These are phyloP conservation scores for Paralichthys olivaceus DNA, from an alignment of 2,113 vertebrate genomes.

Conservation along the genomic window DNA sequence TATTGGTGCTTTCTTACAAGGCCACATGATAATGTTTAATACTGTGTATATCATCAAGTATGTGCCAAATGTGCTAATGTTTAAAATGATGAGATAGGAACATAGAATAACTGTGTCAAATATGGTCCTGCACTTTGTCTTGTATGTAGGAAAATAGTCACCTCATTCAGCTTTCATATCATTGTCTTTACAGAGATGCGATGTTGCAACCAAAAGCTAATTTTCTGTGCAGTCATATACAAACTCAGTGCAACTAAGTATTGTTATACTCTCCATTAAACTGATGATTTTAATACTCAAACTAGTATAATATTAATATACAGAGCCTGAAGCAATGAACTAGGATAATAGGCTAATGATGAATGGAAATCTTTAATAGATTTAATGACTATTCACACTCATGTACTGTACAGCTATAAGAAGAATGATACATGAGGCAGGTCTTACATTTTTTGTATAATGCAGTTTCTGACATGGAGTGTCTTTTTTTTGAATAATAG, in stretches of 20 bases:
- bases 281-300: slow-evolving; percentile 24
- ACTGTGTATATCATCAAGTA: background rate
- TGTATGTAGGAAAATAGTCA: background rate
- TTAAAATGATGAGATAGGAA: background rate
- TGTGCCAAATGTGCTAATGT: too few species aligned
- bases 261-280: slow-evolving; percentile 11
- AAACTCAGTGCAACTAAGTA: background rate
- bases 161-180: too few species aligned
- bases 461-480: too few species aligned
- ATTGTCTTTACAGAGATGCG: slow-evolving; percentile 3
- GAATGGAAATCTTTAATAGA: slow-evolving; percentile 15
- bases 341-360: slow-evolving; percentile 28
- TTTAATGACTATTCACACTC: slow-evolving; percentile 14
- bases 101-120: background rate
- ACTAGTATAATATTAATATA: slow-evolving; percentile 27
- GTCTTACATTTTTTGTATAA: background rate
- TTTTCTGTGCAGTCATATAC: background rate
- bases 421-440: background rate
- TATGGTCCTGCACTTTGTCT: background rate
- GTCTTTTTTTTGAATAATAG: too few species aligned
- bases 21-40: background rate
- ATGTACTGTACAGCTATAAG: background rate
- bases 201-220: slow-evolving; percentile 3
- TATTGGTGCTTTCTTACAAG: background rate
- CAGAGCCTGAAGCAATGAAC: slow-evolving; percentile 27